Base-by-base conservation (phyloP, 30 jellyfish, hydroid and myxozoan genomes). In the Pelagia noctiluca region DNA sequence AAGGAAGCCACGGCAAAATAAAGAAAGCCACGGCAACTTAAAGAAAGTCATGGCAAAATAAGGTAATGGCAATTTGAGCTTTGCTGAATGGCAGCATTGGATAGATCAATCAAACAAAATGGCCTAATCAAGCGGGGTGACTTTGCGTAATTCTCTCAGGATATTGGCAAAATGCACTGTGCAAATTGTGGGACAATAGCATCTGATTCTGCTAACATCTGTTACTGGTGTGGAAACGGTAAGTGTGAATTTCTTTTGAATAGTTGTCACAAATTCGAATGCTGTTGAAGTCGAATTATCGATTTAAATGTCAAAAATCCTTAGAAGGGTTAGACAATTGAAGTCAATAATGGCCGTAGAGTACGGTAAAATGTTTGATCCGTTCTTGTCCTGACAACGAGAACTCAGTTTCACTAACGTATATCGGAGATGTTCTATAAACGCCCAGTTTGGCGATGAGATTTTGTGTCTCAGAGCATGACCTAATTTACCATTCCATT, bases 131-230 rank as follows among this genome's bases (percentile, higher is more conserved):
- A 52, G 7, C 30, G 7, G 21, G 68, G 4, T 52, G 68, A 3
- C 28, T 52, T n/a, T n/a, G n/a, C n/a, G n/a, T n/a, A n/a, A n/a
- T 8, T 42, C 16, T 42, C 28, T 52, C 26, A 30, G 22, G 25
- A 3, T 52, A 3, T 8, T 52, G 68, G 68, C 25, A 52, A 3
- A n/a, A 52, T 52, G 68, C 68, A 29, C 22, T 52, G 68, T 52
- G 2, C 68, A 52, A 52, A 52, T 52, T 52, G 68, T 52, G 68
- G 68, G 25, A 52, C 68, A n/a, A 52, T n/a, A 52, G 68, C 68
- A 8, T n/a, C 68, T 52, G 68, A 8, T 52, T 52, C 68, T n/a
- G 68, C 25, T 52, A 8, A n/a, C 68, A 10, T 52, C 22, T 52
- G 68, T 52, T 52, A 19, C 68, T 52, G 68, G 68, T 52, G 68